phyloP scores from a whole-genome alignment of 2,888 invertebrate species.

The Carterocephalus palaemon region DNA sequence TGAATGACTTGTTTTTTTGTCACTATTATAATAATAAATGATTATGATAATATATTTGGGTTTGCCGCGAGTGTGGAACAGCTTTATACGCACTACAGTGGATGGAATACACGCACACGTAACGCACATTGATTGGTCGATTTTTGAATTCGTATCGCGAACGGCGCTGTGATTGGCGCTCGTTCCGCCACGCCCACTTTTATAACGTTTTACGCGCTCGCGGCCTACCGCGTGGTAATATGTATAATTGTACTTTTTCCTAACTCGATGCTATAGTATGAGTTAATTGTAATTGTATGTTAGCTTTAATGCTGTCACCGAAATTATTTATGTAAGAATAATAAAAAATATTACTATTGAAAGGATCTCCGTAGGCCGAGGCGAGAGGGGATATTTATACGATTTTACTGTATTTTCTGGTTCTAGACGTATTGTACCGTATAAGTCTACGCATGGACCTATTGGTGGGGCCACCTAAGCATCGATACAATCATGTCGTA shows the following conservation, averaged over 20 bases:
- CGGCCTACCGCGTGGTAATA: conserved; percentile 9
- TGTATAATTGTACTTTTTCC: conserved; percentile 24
- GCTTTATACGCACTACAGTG: background rate
- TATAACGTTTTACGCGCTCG: too few relatives aligned
- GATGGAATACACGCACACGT: conserved; percentile 32
- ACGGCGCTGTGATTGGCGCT: conserved; percentile 5
- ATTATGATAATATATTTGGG: conserved; percentile 5
- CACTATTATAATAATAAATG: conserved; percentile 19
- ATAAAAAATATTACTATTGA: conserved; percentile 19
- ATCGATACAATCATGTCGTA: too few relatives aligned
- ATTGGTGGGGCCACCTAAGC: too few relatives aligned
- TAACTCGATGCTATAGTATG: conserved; percentile 24
- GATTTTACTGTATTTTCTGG: conserved; percentile 23
- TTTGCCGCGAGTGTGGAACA: conserved; percentile 6
- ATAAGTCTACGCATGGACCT: conserved; percentile 21
- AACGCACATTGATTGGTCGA: conserved; percentile 35
- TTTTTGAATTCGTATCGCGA: background rate
- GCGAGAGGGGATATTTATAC: conserved; percentile 21
- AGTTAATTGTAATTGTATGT: conserved; percentile 22
- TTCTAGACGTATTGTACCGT: conserved; percentile 21
- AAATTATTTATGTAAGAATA: conserved; percentile 21
- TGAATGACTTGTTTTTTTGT: conserved; percentile 49
- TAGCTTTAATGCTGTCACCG: conserved; percentile 22
- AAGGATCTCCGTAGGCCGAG: conserved; percentile 23
- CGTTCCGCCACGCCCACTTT: background rate